Evolutionary conservation across 2,888 invertebrate genomes (phyloP).

Genomic region (Ichneumoninae sp.): DNA sequence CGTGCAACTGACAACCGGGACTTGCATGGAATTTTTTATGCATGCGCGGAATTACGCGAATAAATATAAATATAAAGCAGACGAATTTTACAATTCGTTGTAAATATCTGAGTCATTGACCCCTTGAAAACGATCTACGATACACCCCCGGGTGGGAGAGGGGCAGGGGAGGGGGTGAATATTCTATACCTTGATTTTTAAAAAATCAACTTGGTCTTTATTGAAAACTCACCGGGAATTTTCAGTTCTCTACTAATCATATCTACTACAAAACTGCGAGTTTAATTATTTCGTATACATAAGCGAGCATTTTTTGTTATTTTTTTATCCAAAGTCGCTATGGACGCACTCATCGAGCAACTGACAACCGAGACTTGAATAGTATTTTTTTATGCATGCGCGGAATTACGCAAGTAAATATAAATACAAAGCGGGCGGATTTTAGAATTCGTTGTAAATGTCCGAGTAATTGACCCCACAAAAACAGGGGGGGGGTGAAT

Average conservation of each 20-base stretch:
- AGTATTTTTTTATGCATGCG: slow-evolving; percentile 56
- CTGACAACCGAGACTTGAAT: slow-evolving; percentile 31
- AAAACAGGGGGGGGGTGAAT: no score
- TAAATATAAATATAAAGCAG: slow-evolving; percentile 33
- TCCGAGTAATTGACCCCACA: background rate
- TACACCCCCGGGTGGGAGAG: no score
- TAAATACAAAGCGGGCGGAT: slow-evolving; percentile 18
- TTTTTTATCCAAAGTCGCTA: background rate
- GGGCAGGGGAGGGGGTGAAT: no score
- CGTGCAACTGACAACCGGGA: slow-evolving; percentile 21
- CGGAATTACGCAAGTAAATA: slow-evolving; percentile 38
- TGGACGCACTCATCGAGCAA: slow-evolving; percentile 10
- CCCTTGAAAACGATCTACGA: no score
- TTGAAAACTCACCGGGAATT: no score
- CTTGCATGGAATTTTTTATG: slow-evolving; percentile 61
- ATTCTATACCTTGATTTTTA: no score
- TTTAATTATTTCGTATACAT: background rate
- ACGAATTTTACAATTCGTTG: background rate
- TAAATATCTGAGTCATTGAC: background rate
- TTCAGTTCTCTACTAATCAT: background rate
- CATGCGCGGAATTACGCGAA: slow-evolving; percentile 45
- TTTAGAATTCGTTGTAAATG: background rate
- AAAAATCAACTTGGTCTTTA: no score
- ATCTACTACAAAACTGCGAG: background rate
- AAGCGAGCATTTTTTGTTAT: background rate